Evolutionary conservation across 2,888 invertebrate species (phyloP).

Genomic region (Lepidochrysops patricia): DNA sequence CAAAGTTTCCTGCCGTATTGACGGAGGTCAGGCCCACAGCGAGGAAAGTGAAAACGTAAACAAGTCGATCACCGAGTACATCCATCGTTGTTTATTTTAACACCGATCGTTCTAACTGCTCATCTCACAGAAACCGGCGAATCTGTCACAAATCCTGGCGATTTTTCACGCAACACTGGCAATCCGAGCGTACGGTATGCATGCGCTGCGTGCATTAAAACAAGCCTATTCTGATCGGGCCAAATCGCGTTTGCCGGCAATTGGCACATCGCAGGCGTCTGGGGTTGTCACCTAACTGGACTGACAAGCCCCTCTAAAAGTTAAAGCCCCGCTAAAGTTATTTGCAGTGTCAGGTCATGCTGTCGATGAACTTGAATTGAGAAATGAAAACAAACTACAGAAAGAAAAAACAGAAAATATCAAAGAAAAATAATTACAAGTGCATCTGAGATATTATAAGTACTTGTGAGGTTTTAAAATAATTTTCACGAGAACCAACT

Average conservation of each 20-base stretch:
- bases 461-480: too few relatives aligned
- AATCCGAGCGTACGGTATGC: slow-evolving; percentile 30
- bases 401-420: too few relatives aligned
- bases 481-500: too few relatives aligned
- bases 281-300: not conserved
- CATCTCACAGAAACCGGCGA: slow-evolving; percentile 62
- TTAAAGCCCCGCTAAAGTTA: too few relatives aligned
- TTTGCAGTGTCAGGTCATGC: too few relatives aligned
- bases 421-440: too few relatives aligned
- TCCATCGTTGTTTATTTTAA: not conserved
- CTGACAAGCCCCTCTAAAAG: too few relatives aligned
- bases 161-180: slow-evolving; percentile 61
- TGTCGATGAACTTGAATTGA: too few relatives aligned
- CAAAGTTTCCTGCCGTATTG: slow-evolving; percentile 44
- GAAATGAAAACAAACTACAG: too few relatives aligned
- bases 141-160: slow-evolving; percentile 56
- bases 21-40: slow-evolving; percentile 38
- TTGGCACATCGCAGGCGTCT: slow-evolving; percentile 16
- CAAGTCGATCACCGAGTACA: slow-evolving; percentile 36
- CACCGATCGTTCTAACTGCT: slow-evolving; percentile 41
- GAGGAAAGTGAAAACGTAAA: slow-evolving; percentile 42
- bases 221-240: slow-evolving; percentile 27
- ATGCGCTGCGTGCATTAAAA: slow-evolving; percentile 29
- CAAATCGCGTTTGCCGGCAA: slow-evolving; percentile 20
- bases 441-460: too few relatives aligned